phyloP scores from a whole-genome alignment of 2,113 vertebrate genomes.

The Strix aluco region DNA sequence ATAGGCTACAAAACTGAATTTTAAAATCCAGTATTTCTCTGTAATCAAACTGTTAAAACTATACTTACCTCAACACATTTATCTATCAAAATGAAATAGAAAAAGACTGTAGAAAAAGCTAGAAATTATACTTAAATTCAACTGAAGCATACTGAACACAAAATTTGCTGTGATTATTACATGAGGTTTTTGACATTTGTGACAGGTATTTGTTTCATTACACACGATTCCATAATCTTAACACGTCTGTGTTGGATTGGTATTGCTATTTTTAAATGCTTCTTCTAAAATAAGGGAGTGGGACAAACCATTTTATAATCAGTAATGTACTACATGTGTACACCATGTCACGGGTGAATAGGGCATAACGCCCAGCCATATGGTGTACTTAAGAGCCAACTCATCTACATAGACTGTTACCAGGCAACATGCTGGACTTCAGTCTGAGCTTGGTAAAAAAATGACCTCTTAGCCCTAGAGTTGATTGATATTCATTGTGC shows the following conservation, averaged over 20 bases:
- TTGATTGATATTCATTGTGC: slow-evolving; percentile 5
- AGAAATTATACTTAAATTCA: neutral
- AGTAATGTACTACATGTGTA: slow-evolving; percentile 22
- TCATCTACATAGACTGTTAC: neutral
- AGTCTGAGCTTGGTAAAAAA: neutral
- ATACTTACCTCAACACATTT: neutral
- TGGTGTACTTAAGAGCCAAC: neutral
- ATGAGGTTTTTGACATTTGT: neutral
- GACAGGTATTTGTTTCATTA: neutral
- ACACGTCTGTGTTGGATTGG: neutral
- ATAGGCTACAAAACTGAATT: neutral
- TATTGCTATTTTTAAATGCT: neutral
- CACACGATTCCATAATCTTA: neutral
- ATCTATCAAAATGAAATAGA: neutral
- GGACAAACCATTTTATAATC: neutral
- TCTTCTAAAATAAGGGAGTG: neutral
- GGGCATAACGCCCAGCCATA: neutral
- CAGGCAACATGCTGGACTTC: slow-evolving; percentile 30
- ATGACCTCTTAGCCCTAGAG: neutral
- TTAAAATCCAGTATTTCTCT: neutral
- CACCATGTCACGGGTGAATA: neutral
- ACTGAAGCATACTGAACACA: neutral
- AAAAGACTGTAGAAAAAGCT: neutral
- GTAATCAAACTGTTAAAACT: neutral
- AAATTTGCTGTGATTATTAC: neutral